phyloP scores from a whole-genome alignment of 1,140 invertebrate species.

The Cylas formicarius region DNA sequence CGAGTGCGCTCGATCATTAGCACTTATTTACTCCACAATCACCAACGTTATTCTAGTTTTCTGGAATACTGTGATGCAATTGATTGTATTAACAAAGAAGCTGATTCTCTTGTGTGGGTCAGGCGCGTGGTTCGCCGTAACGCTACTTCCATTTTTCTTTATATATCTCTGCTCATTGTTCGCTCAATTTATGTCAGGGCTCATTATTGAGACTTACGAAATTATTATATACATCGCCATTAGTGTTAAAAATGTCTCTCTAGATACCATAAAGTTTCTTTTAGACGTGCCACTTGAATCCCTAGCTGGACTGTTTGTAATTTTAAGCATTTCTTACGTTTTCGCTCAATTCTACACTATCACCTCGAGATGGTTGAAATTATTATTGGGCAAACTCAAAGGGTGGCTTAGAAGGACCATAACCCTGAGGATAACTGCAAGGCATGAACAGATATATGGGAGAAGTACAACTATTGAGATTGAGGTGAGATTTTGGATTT shows the following conservation, averaged over 20 bases:
- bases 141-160: slow-evolving; percentile 18
- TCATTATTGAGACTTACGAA: slow-evolving; percentile 6
- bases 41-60: slow-evolving; percentile 3
- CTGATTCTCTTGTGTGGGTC: slow-evolving; percentile 23
- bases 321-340: slow-evolving; percentile 20
- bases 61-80: not conserved
- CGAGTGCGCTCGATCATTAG: not conserved
- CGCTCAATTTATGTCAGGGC: slow-evolving; percentile 6
- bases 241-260: not conserved
- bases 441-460: not conserved
- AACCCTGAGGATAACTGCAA: not conserved
- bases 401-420: slow-evolving; percentile 1
- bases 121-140: slow-evolving; percentile 27
- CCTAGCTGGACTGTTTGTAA: slow-evolving; percentile 19
- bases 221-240: not conserved
- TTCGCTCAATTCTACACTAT: slow-evolving; percentile 22
- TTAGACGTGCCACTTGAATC: slow-evolving; percentile 27
- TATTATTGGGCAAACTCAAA: slow-evolving; percentile 4
- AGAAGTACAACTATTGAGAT: not conserved
- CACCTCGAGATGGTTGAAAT: slow-evolving; percentile 11
- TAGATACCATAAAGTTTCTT: slow-evolving; percentile 16
- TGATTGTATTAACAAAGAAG: slow-evolving; percentile 17
- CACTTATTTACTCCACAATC: not conserved
- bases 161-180: slow-evolving; percentile 6
- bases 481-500: too few species aligned